Evolutionary conservation across 2,113 vertebrate species (phyloP).

Genomic region (Grallaria varia): DNA sequence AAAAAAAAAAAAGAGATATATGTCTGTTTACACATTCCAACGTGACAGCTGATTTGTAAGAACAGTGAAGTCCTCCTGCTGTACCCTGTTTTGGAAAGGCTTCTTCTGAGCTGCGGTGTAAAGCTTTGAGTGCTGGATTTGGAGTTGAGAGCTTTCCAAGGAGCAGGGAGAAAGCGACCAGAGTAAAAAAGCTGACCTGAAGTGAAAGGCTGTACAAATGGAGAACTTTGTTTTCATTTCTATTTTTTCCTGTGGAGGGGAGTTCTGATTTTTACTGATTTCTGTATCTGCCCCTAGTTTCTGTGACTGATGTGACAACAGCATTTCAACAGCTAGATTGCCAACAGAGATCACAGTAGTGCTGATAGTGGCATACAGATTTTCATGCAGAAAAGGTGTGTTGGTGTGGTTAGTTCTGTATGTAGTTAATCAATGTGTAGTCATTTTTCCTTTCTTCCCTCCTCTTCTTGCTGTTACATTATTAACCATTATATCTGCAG

Average conservation of each 20-base stretch:
- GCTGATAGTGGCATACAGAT: neutral
- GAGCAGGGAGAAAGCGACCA: neutral
- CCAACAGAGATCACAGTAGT: neutral
- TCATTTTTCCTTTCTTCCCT: neutral
- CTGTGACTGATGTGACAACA: neutral
- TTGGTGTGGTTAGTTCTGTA: neutral
- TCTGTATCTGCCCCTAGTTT: neutral
- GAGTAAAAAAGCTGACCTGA: neutral
- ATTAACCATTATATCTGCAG: neutral
- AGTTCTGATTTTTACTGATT: neutral
- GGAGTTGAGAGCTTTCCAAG: neutral
- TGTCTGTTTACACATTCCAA: constrained; percentile 18
- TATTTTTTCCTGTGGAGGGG: neutral
- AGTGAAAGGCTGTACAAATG: neutral
- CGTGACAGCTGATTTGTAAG: neutral
- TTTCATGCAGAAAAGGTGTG: neutral
- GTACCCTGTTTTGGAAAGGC: constrained; percentile 15
- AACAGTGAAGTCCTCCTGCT: neutral
- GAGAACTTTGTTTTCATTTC: neutral
- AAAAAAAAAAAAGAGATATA: neutral
- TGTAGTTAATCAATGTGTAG: rapidly evolving
- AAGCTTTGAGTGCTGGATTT: neutral
- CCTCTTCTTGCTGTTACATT: neutral
- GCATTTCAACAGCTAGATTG: neutral
- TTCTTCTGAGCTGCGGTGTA: neutral